phyloP scores from a whole-genome alignment of 2,797 vertebrate genomes.

The Vipera latastei region DNA sequence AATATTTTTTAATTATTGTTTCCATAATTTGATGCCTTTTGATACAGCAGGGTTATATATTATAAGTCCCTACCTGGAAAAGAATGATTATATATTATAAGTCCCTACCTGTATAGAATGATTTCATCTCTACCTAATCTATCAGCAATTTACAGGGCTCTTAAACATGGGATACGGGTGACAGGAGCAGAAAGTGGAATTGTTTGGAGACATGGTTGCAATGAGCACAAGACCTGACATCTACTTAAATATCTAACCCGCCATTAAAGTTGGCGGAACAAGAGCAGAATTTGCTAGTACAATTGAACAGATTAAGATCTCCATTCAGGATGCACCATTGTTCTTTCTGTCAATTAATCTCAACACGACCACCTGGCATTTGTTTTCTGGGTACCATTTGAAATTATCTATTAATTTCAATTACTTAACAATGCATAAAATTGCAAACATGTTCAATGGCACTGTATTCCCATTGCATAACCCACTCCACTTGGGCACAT shows the following conservation, averaged over 20 bases:
- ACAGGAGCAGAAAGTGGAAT: not conserved
- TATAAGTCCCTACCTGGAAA: not conserved
- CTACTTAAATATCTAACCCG: slow-evolving; percentile 21
- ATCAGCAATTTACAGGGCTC: not conserved
- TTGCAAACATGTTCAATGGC: slow-evolving; percentile 71
- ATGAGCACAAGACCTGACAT: not conserved
- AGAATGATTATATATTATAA: not conserved
- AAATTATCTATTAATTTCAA: slow-evolving; percentile 67
- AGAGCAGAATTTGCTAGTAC: slow-evolving; percentile 8
- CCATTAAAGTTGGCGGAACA: slow-evolving; percentile 23
- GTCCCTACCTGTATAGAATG: not conserved
- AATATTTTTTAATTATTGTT: not conserved
- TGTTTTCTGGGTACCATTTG: slow-evolving; percentile 53
- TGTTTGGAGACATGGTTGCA: not conserved
- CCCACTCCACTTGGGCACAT: slow-evolving; percentile 72
- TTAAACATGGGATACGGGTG: not conserved
- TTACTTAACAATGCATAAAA: slow-evolving; percentile 72
- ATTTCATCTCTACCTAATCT: not conserved
- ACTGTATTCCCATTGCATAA: slow-evolving; percentile 74
- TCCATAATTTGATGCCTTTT: not conserved
- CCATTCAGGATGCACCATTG: not conserved
- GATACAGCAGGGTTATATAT: not conserved
- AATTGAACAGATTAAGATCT: not conserved
- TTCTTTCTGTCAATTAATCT: slow-evolving; percentile 19
- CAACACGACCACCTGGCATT: slow-evolving; percentile 25